phyloP scores from a whole-genome alignment of 53 echinoderm and acorn worm species.

The Echinarachnius parma region DNA sequence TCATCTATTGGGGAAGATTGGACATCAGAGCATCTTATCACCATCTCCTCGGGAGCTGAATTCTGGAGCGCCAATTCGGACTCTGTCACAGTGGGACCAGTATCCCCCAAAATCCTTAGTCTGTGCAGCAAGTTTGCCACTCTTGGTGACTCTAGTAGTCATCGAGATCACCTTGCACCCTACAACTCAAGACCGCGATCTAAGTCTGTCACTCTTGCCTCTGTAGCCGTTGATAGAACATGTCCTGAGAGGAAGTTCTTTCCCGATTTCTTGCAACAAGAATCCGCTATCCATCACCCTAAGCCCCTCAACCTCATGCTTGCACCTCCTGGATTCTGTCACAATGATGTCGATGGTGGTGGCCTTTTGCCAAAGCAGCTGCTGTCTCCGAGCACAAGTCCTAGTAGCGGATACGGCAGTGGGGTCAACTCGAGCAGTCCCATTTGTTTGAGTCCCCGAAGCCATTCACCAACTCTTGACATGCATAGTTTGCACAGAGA shows the following conservation, averaged over 20 bases:
- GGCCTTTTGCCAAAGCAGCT: constrained; percentile 24
- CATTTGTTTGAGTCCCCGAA: constrained; percentile 78
- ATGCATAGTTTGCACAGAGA: constrained; percentile 23
- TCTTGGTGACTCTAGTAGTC: constrained; percentile 34
- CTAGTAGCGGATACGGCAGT: constrained; percentile 92
- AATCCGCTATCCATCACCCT: constrained; percentile 64
- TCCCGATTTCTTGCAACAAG: constrained; percentile 52
- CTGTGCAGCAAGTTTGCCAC: constrained; percentile 81
- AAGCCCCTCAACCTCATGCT: constrained; percentile 51
- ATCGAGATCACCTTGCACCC: constrained; percentile 35
- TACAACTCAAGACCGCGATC: constrained; percentile 58
- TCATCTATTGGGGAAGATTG: constrained; percentile 12
- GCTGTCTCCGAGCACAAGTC: constrained; percentile 62
- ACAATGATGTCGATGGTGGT: constrained; percentile 6
- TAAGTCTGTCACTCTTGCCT: constrained; percentile 60
- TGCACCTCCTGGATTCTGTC: constrained; percentile 28
- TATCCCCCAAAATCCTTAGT: constrained; percentile 81
- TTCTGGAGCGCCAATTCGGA: constrained; percentile 11
- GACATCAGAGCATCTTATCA: constrained; percentile 6
- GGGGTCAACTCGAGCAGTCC: constrained; percentile 90
- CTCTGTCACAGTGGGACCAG: constrained; percentile 73
- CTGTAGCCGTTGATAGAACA: constrained; percentile 28
- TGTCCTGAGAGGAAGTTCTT: constrained; percentile 38
- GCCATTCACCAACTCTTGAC: constrained; percentile 65
- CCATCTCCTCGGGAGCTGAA: neutral